A percentile compares a stretch with the other conserved stretches of the same genome.
Conservation (phyloP, 1,140 invertebrate species). For the Colletes latitarsis region DNA sequence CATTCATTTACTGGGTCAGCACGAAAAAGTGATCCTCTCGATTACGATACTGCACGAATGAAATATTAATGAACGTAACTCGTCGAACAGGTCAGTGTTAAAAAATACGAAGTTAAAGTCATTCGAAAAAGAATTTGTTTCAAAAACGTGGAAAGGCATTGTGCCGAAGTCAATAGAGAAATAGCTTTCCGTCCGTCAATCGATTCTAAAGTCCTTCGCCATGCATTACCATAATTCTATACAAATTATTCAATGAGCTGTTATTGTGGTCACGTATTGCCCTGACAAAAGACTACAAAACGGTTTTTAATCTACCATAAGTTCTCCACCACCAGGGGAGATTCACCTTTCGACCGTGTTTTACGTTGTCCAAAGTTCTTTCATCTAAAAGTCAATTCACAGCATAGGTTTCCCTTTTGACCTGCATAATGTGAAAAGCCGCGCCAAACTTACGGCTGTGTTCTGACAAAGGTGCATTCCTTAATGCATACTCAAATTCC, state of each 20-base stretch:
- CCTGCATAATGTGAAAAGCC: neutral
- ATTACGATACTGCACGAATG: too few relatives aligned
- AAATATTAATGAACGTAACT: neutral
- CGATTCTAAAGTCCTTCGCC: constrained; percentile 21
- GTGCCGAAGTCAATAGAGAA: neutral
- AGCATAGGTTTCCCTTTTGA: constrained; percentile 16
- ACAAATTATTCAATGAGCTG: constrained; percentile 45
- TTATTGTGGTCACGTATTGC: constrained; percentile 22
- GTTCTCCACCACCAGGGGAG: neutral
- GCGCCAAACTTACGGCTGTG: neutral
- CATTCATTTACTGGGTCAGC: neutral
- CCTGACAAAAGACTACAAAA: constrained; percentile 42
- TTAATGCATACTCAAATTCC: neutral
- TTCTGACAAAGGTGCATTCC: neutral
- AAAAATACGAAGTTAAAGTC: too few relatives aligned
- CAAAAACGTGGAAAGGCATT: constrained; percentile 6
- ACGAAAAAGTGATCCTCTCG: neutral
- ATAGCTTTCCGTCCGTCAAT: constrained; percentile 2
- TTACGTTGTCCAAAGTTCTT: constrained; percentile 34
- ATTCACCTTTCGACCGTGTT: constrained; percentile 45
- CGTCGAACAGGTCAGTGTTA: neutral
- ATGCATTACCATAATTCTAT: constrained; percentile 44
- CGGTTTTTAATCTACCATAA: constrained; percentile 40
- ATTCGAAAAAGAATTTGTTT: neutral
- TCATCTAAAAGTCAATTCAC: constrained; percentile 56